Conservation (phyloP, 2,797 vertebrate species). For the Iguana delicatissima region DNA sequence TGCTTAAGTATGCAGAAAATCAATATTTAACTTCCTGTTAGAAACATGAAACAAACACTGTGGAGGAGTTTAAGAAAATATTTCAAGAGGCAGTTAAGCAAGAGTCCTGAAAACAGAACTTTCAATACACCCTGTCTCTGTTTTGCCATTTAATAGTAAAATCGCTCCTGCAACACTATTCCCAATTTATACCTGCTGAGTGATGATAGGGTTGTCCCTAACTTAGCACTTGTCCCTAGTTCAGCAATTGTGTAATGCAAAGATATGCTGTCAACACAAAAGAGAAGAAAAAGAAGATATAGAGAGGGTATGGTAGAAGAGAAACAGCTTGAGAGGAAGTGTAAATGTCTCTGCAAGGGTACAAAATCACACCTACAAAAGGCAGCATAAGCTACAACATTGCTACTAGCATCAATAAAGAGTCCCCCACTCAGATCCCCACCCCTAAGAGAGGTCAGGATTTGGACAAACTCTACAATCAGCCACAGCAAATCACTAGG, state of each 20-base stretch:
- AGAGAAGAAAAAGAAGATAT: background rate
- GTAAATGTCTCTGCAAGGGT: background rate
- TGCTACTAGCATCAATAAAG: background rate
- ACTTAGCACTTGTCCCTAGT: background rate
- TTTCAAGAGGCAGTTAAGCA: slow-evolving; percentile 2
- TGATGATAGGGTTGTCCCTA: background rate
- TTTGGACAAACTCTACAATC: background rate
- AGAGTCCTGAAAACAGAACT: slow-evolving; percentile 1
- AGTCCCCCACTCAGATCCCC: background rate
- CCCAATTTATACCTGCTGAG: background rate
- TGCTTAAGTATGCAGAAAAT: slow-evolving; percentile 25
- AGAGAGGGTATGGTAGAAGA: background rate
- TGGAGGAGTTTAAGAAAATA: slow-evolving; percentile 39
- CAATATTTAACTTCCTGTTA: slow-evolving; percentile 46
- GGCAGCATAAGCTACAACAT: background rate
- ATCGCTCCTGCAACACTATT: too few relatives aligned
- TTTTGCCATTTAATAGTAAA: background rate
- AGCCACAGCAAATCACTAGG: background rate
- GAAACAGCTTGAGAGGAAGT: background rate
- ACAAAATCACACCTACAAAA: background rate
- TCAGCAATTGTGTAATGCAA: background rate
- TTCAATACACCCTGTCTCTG: background rate
- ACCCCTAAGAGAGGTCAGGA: background rate
- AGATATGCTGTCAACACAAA: background rate
- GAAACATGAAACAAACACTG: slow-evolving; percentile 15